Percentiles rank a stretch among this genome's conserved stretches.
phyloP scores from a whole-genome alignment of 2,888 invertebrate genomes.

The Odontothrips loti region DNA sequence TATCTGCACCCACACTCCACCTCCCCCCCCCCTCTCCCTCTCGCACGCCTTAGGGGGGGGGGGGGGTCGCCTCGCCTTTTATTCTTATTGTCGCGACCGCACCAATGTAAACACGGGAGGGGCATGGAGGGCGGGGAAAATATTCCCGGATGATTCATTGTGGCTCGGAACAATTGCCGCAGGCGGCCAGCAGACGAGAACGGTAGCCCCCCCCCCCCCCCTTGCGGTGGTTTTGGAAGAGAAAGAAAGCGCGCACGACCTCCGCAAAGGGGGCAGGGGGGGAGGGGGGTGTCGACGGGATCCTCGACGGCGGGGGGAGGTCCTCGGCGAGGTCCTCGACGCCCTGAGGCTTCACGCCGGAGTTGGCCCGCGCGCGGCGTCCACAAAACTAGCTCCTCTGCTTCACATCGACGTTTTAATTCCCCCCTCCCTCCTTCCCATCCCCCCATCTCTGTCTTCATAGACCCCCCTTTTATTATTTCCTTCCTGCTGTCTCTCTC shows the following conservation, averaged over 20 bases:
- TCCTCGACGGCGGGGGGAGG: too few species aligned
- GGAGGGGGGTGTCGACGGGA: too few species aligned
- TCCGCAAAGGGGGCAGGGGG: background rate
- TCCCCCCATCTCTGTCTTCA: background rate
- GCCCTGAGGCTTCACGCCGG: too few species aligned
- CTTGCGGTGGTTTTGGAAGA: too few species aligned
- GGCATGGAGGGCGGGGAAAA: background rate
- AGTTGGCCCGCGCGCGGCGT: too few species aligned
- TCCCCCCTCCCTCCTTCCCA: background rate
- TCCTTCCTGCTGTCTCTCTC: background rate
- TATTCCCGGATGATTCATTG: constrained; percentile 7
- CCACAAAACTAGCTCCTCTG: background rate
- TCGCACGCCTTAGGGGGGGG: background rate
- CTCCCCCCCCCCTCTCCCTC: background rate
- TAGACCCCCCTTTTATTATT: background rate
- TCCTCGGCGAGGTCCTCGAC: too few species aligned
- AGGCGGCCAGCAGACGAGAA: background rate
- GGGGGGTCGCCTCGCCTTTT: background rate
- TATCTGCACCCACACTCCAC: background rate
- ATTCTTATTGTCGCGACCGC: background rate
- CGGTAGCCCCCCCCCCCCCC: background rate
- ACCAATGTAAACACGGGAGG: constrained; percentile 7
- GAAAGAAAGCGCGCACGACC: background rate
- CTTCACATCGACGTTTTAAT: background rate
- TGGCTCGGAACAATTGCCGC: background rate